Base-by-base conservation (phyloP, 35 echinoderm and acorn worm species). In the Heliocidaris erythrogramma region DNA sequence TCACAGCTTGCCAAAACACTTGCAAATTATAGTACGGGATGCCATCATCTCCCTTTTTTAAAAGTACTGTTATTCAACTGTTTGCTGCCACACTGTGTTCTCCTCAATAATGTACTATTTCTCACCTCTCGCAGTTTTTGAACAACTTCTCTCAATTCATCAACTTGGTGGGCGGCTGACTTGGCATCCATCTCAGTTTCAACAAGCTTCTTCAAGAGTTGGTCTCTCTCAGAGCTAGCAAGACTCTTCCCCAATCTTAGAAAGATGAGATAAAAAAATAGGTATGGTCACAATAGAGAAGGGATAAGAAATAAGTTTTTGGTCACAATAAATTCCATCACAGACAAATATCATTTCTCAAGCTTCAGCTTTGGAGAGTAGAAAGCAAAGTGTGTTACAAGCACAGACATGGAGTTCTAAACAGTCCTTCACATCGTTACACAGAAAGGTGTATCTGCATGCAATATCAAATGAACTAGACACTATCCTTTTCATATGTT, bases 151-250 rank as follows among this genome's bases (percentile, higher is more conserved):
- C 96, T 93, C 17, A 99, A 92, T 86, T 94, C 94, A 49, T 94
- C 95, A 31, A 99, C 95, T 59, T 99, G 98, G 30, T 95, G 48
- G 4, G 95, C 94, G 30, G 98, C 96, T 69, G 98, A 96, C 31
- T 95, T 94, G 30, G 96, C 95, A 92, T 99, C 98, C 93, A 99
- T 94, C 96, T 99, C 98, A 6, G 94, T 96, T 90, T 99, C 98
- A 2, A 99, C 96, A 21, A 99, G 92, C 95, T 99, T 97, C 95
- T 99, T 97, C 84, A 99, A 48, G 30, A 99, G 94, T 13, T 48
- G 92, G 56, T 96, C 98, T 48, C 95, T 85, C 90, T 99, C 98
- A 69, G 95, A 71, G 42, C 92, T 56, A 2, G 90, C 94, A 16
- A 99, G 5, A 30, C 93, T 95, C 85, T 90, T 94, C 87, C 97